These are phyloP conservation scores for Pristionchus pacificus DNA, from an alignment of 1,140 invertebrate genomes.

Conservation along the genomic window DNA sequence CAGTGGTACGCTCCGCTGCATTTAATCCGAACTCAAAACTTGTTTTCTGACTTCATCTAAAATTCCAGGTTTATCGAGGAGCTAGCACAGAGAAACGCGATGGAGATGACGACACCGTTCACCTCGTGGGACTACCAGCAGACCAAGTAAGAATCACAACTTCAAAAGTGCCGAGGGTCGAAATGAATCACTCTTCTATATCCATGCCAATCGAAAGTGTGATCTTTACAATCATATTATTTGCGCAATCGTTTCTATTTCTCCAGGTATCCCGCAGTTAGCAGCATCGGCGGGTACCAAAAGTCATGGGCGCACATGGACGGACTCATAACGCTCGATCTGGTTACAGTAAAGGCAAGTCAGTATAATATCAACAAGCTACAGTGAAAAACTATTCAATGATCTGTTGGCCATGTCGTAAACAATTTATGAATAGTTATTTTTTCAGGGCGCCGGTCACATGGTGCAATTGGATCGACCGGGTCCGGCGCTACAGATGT, in stretches of 20 bases:
- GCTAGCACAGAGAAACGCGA: slow-evolving; percentile 22
- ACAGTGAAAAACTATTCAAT: too few species aligned
- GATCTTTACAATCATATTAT: too few species aligned
- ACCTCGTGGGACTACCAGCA: slow-evolving; percentile 30
- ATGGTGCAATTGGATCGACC: slow-evolving; percentile 64
- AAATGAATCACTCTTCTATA: too few species aligned
- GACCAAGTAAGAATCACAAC: too few species aligned
- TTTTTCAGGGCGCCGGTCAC: slow-evolving; percentile 63
- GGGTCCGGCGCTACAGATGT: slow-evolving; percentile 58
- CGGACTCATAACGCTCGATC: slow-evolving; percentile 9
- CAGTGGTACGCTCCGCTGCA: slow-evolving; percentile 65
- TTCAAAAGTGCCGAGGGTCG: too few species aligned
- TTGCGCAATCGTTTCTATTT: too few species aligned
- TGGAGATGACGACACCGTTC: neutral
- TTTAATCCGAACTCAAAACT: too few species aligned
- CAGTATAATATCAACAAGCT: too few species aligned
- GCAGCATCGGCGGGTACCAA: slow-evolving; percentile 31
- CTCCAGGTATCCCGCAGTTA: too few species aligned
- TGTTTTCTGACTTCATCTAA: slow-evolving; percentile 6
- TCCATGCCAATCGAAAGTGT: too few species aligned
- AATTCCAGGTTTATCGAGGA: slow-evolving; percentile 59
- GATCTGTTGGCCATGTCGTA: too few species aligned
- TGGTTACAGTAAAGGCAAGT: slow-evolving; percentile 29
- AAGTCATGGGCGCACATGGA: slow-evolving; percentile 24
- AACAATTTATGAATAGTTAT: too few species aligned